Evolutionary conservation across 1,140 invertebrate species (phyloP), one percentile per base, ranked within the genome.

Genomic region (Nomia melanderi): DNA sequence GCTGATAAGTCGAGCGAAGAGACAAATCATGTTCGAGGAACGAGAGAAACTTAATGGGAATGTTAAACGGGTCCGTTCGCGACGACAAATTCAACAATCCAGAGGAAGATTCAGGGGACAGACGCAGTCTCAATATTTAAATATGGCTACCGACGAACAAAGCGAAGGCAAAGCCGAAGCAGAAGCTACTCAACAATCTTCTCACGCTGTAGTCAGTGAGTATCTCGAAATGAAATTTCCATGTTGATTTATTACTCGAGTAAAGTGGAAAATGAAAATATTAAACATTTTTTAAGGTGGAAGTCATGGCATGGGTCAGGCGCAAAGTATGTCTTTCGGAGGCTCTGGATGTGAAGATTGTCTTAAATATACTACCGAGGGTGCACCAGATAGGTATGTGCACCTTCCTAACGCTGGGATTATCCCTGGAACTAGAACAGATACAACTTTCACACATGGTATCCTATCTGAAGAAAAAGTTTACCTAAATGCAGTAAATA

Each of bases 51-150:
- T 79, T n/a, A 86, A 87, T 57, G 47, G 54, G 23, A 79, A 70
- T 60, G 29, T 63, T 1, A 39, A 54, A 31, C 23, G 7, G 66
- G 41, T 33, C 73, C 78, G 78, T 74, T 69, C 20, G 75, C 84
- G 60, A 80, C 81, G 83, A 12, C 86, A 88, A 41, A 53, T 80
- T 6, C 74, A 59, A 23, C 82, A 84, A 25, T 82, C 81, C 76
- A 60, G 73, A 53, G 88, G 86, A 11, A 82, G 87, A 59, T 93
- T 93, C 82, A 91, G 95, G 54, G 96, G 96, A 33, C 96, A 97
- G 89, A 96, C 96, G 0, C 96, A 97, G 85, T 96, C 96, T 9
- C 96, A 97, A 85, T 97, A 96, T 88, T 90, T 97, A 71, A 95
- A 94, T 82, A 94, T 96, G 77, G 93, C 92, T 12, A 87, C 89